Base-by-base conservation (phyloP, 2,797 vertebrate genomes). In the Neomorphus geoffroyi region DNA sequence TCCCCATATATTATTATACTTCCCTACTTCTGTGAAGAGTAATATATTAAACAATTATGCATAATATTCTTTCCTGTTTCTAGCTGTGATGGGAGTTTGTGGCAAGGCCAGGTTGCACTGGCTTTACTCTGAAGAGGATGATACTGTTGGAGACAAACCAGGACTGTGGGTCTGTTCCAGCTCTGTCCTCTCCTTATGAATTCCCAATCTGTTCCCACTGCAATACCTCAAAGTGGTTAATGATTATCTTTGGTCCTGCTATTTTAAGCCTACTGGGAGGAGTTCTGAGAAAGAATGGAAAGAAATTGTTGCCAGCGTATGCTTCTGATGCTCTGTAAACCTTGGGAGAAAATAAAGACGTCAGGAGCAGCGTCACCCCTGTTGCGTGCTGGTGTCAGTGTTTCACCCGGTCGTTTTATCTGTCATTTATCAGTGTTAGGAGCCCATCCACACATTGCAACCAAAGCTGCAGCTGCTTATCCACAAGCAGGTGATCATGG, bases 231-330 rank as follows among this genome's bases (percentile, higher is more conserved):
- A 54, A 79, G 48, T 23, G n/a, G 61, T 65, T 79, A 95, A 94
- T 72, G 62, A 92, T 88, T 94, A 84, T 83, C 77, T 85, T 85
- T 45, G 45, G 64, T 56, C 57, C 69, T 69, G 72, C 82, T 96
- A 73, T 94, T 96, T 92, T 86, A 92, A 88, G 86, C 62, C 77
- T 93, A 24, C 35, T 77, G 62, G 80, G 80, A 96, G 66, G 51
- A 81, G 16, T 73, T 85, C 58, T 66, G 88, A 81, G 87, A 86
- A 94, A 70, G 43, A 39, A 84, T 60, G 24, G 77, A 6, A 32
- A 41, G 79, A 74, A 27, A 50, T 10, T 46, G 75, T 39, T 43
- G 32, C 57, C 5, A 9, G 56, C 1, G 15, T 0, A 0, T 2
- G 24, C 22, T 86, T 91, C 54, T 84, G 77, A 51, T 62, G 62